Base-by-base conservation (phyloP, 2,113 vertebrate genomes). In the Albula glossodonta region DNA sequence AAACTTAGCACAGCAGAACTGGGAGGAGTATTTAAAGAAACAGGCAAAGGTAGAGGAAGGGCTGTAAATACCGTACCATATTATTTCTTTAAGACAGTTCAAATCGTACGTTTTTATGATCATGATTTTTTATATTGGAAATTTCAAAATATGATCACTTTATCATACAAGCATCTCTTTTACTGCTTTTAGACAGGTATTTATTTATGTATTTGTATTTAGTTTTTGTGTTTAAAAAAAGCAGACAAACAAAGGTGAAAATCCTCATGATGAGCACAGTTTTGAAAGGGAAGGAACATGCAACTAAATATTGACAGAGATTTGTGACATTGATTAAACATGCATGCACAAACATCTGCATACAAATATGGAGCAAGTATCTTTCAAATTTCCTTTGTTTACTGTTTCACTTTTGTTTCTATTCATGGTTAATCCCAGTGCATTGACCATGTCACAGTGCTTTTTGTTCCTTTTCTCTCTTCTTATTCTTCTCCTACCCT, bases 321-420 rank as follows among this genome's bases (percentile, higher is more conserved):
- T 89, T 89, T 89, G 88, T 94, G 94, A 96, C 95, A 93, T 94
- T 96, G 94, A 95, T 95, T 95, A 95, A 95, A 93, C 89, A 88
- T 90, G 86, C 85, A 87, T 90, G 83, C 86, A 88, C 87, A 86
- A 85, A 87, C 86, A 91, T 87, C 91, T 88, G 83, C 85, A 86
- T 83, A 85, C 85, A 13, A 13, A 15, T 19, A 63, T 63, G 60
- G 60, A 63, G 22, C 17, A 22, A 15, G 22, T 63, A 19, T 63
- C 17, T 63, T 63, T 63, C 60, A 63, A 63, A 63, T n/a, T 51
- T 86, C 84, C 85, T 91, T 90, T 91, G 89, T 94, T 90, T 90
- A 85, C 88, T 91, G 89, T 89, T 88, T 66, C 63, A 0, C 86
- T 83, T 90, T 85, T 82, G 79, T 87, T 60, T 48, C 50, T 85